Base-by-base conservation (phyloP, 2,113 vertebrate species). In the Chauna torquata region DNA sequence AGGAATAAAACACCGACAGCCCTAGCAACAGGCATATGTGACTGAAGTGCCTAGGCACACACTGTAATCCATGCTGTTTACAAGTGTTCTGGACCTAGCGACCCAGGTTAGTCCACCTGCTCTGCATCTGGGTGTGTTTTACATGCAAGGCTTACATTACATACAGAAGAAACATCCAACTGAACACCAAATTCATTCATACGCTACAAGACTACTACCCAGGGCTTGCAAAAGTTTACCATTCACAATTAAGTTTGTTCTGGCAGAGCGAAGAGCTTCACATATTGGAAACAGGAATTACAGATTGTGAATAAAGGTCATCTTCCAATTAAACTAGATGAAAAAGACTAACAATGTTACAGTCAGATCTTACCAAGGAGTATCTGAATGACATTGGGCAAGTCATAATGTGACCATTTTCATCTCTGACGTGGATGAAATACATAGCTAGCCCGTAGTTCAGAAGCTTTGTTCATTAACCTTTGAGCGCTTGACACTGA, bases 71-170 rank as follows among this genome's bases (percentile, higher is more conserved):
- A 40, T 10, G 42, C 12, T 12, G 38, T 52, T 84, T 24, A 54
- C 0, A 0, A 34, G 28, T 9, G 22, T 65, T 52, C 16, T 0
- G 0, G 16, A 16, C 34, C 30, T 30, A 3, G 61, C 18, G 59
- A 54, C 23, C 65, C 52, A 36, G 34, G 38, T 44, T 61, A 76
- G n/a, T 6, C 52, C 34, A 82, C 11, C 30, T 64, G 47, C 23
- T 64, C 66, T 14, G 24, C 85, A 44, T 44, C 50, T 36, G 32
- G 25, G 66, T 24, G 9, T 23, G 16, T 30, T 84, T 69, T 36
- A 57, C 65, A 57, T 2, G 18, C 28, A 62, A 50, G 16, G 32
- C 32, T 61, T 61, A 28, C 7, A 45, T 22, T 25, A 18, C 8
- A 49, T 14, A 47, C 30, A 28, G 16, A 71, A 44, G 7, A 82